Evolutionary conservation across 2,797 vertebrate genomes (phyloP).

Genomic region (Molossus alvarezi): DNA sequence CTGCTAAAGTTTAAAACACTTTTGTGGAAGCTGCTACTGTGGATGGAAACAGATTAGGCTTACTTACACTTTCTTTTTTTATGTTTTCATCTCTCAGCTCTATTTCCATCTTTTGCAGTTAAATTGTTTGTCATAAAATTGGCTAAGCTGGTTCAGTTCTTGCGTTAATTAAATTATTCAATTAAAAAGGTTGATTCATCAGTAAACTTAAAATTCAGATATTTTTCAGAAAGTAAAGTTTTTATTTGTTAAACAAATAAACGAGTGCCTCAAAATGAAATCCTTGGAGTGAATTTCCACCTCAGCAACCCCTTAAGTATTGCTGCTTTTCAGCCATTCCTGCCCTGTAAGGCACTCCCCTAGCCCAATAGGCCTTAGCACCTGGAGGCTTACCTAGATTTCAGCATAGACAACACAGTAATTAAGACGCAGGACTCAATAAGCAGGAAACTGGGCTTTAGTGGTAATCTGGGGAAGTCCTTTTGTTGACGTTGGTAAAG

Average conservation of each 20-base stretch:
- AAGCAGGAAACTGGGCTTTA: neutral
- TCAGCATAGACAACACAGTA: neutral
- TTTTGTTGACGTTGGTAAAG: neutral
- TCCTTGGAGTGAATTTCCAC: neutral
- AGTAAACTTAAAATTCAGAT: constrained; percentile 40
- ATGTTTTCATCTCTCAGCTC: constrained; percentile 51
- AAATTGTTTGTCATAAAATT: neutral
- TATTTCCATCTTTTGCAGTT: constrained; percentile 45
- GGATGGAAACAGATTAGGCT: neutral
- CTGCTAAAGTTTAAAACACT: constrained; percentile 56
- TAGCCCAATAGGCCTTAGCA: neutral
- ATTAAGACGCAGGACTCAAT: neutral
- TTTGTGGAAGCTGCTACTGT: neutral
- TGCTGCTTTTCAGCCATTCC: neutral
- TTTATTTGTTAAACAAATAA: constrained; percentile 49
- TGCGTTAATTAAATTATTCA: neutral
- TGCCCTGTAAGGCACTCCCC: neutral
- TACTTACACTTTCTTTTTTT: constrained; percentile 47
- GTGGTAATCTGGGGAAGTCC: neutral
- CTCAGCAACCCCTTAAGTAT: neutral
- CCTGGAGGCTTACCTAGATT: neutral
- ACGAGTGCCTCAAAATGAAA: neutral
- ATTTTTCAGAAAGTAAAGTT: constrained; percentile 36
- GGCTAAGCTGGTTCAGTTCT: neutral
- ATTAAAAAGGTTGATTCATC: constrained; percentile 50